Evolutionary conservation across 2,888 invertebrate genomes (phyloP).

Genomic region (Tolmerus cingulatus): DNA sequence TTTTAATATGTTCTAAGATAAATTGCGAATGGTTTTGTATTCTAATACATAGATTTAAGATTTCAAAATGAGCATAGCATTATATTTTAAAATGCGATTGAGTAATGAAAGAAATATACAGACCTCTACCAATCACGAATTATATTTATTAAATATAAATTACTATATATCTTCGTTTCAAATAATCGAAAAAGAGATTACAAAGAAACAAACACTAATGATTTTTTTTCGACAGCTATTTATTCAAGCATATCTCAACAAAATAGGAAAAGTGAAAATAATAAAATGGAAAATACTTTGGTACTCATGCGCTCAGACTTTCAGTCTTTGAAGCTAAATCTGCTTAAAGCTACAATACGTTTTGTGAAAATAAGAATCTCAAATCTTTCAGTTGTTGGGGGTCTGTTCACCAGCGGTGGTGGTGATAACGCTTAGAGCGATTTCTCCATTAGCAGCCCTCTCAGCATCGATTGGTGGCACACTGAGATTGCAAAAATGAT

Average conservation of each 20-base stretch:
- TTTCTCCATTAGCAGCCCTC: conserved; percentile 57
- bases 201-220: neutral
- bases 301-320: neutral
- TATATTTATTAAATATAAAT: too few species aligned
- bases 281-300: neutral
- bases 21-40: too few species aligned
- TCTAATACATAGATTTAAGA: too few species aligned
- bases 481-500: conserved; percentile 59
- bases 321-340: neutral
- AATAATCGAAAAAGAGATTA: too few species aligned
- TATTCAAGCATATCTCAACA: neutral
- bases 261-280: neutral
- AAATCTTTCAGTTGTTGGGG: conserved; percentile 53
- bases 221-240: neutral
- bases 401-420: conserved; percentile 65
- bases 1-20: too few species aligned
- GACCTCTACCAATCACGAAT: too few species aligned
- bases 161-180: too few species aligned
- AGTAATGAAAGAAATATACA: too few species aligned
- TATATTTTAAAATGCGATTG: too few species aligned
- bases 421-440: conserved; percentile 66
- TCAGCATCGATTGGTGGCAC: conserved; percentile 68
- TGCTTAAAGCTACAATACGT: neutral
- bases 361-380: neutral
- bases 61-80: too few species aligned